Percentiles rank a stretch among this genome's conserved stretches.
Conservation (phyloP, 2,888 invertebrate genomes). For the Malthinus flaveolus region DNA sequence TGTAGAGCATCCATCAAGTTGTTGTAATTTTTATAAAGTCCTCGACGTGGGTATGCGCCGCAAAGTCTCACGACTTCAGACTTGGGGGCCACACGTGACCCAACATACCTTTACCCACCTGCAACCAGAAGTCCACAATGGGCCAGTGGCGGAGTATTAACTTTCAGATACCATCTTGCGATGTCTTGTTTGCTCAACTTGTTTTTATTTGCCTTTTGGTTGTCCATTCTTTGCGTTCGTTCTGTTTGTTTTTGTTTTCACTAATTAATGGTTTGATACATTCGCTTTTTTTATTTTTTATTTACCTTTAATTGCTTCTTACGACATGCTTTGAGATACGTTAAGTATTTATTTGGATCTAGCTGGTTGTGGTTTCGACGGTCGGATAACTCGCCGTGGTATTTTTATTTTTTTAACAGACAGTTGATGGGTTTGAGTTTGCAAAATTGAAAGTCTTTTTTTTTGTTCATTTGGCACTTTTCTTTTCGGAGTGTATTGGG, state of each 20-base stretch:
- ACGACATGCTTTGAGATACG: slow-evolving; percentile 23
- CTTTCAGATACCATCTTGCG: slow-evolving; percentile 30
- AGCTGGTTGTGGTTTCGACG: slow-evolving; percentile 10
- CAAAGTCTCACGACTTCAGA: slow-evolving; percentile 27
- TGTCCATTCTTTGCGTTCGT: slow-evolving; percentile 26
- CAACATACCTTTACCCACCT: slow-evolving; percentile 27
- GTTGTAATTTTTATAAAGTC: slow-evolving; percentile 9
- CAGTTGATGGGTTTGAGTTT: not conserved
- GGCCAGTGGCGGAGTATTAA: slow-evolving; percentile 33
- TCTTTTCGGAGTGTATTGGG: not conserved
- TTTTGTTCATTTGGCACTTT: slow-evolving; percentile 1
- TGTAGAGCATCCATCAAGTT: slow-evolving; percentile 11
- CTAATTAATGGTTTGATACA: slow-evolving; percentile 31
- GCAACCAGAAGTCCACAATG: slow-evolving; percentile 27
- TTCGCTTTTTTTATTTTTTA: slow-evolving; percentile 19
- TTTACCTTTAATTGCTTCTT: slow-evolving; percentile 28
- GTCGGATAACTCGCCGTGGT: not conserved
- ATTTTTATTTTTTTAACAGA: not conserved
- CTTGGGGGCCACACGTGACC: slow-evolving; percentile 29
- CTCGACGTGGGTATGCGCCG: slow-evolving; percentile 30
- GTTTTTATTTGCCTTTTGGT: slow-evolving; percentile 29
- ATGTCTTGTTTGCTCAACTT: slow-evolving; percentile 30
- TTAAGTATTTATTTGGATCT: slow-evolving; percentile 21
- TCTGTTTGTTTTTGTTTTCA: slow-evolving; percentile 27
- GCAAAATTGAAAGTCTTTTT: slow-evolving; percentile 4